phyloP scores from a whole-genome alignment of 92 coral and sea anemone genomes.

The Siderastrea siderea region DNA sequence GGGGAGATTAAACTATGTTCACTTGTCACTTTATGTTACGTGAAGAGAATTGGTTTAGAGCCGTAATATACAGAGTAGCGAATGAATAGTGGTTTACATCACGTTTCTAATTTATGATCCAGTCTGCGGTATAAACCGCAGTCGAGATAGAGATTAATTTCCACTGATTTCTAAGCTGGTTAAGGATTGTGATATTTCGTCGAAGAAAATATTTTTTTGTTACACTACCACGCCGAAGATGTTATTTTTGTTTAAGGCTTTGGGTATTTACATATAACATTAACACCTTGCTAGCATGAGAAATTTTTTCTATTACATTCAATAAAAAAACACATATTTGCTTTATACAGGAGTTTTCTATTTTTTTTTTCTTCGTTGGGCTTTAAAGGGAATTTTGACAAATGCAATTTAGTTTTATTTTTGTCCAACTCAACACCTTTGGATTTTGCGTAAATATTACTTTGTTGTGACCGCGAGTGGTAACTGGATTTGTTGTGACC shows the following conservation, averaged over 20 bases:
- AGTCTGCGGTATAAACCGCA: slow-evolving; percentile 3
- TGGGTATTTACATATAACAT: slow-evolving; percentile 71
- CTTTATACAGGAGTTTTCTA: slow-evolving; percentile 21
- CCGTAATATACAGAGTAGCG: slow-evolving; percentile 50
- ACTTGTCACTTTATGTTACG: slow-evolving; percentile 50
- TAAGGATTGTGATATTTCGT: slow-evolving; percentile 1
- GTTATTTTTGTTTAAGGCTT: slow-evolving; percentile 53
- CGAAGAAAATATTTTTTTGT: slow-evolving; percentile 32
- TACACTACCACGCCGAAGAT: slow-evolving; percentile 53
- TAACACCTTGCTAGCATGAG: slow-evolving; percentile 66
- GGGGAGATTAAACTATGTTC: slow-evolving; percentile 57
- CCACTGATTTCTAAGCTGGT: slow-evolving; percentile 6
- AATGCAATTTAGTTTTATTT: background rate
- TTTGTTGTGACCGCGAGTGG: slow-evolving; percentile 31
- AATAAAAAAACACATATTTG: slow-evolving; percentile 50
- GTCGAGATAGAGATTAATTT: background rate
- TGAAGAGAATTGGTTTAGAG: slow-evolving; percentile 64
- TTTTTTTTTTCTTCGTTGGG: background rate
- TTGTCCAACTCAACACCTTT: background rate
- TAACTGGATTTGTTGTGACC: slow-evolving; percentile 44
- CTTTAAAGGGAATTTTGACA: background rate
- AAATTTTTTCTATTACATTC: slow-evolving; percentile 66
- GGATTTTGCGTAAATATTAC: slow-evolving; percentile 36
- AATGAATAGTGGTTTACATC: background rate
- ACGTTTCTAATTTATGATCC: slow-evolving; percentile 17